These are phyloP conservation scores for Crematogaster levior DNA, from an alignment of 2,888 invertebrate species.

Conservation along the genomic window DNA sequence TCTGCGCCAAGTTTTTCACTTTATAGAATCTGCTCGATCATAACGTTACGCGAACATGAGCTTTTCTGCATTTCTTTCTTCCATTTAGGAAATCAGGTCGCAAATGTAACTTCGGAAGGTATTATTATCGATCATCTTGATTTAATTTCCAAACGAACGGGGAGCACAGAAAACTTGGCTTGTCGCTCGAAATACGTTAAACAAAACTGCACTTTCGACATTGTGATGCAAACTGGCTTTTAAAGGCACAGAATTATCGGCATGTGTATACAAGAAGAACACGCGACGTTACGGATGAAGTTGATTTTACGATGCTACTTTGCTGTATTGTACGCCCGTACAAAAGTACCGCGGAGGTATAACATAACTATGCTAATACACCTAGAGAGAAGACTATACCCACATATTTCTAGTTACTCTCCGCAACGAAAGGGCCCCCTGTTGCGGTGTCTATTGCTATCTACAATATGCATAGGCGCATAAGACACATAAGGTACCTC, in stretches of 20 bases:
- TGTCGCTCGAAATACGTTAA: neutral
- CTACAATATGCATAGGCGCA: constrained; percentile 31
- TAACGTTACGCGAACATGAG: constrained; percentile 33
- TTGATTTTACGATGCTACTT: constrained; percentile 48
- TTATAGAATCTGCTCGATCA: constrained; percentile 45
- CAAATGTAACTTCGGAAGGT: constrained; percentile 2
- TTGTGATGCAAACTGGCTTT: constrained; percentile 29
- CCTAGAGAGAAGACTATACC: constrained; percentile 29
- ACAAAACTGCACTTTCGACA: constrained; percentile 8
- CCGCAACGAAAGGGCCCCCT: constrained; percentile 56
- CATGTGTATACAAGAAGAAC: neutral
- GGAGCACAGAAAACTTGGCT: neutral
- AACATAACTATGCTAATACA: constrained; percentile 54
- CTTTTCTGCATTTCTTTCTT: constrained; percentile 6
- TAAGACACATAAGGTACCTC: constrained; percentile 21
- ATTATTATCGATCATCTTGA: constrained; percentile 29
- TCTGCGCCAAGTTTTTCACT: constrained; percentile 49
- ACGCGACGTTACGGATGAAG: constrained; percentile 44
- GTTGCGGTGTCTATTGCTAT: constrained; percentile 59
- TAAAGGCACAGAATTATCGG: neutral
- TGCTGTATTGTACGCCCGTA: constrained; percentile 20
- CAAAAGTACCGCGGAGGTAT: constrained; percentile 26
- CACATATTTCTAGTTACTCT: constrained; percentile 52
- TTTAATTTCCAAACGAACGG: neutral
- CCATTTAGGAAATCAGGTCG: constrained; percentile 26